Base-by-base conservation (phyloP, 2,797 vertebrate genomes). In the Uromys caudimaculatus region DNA sequence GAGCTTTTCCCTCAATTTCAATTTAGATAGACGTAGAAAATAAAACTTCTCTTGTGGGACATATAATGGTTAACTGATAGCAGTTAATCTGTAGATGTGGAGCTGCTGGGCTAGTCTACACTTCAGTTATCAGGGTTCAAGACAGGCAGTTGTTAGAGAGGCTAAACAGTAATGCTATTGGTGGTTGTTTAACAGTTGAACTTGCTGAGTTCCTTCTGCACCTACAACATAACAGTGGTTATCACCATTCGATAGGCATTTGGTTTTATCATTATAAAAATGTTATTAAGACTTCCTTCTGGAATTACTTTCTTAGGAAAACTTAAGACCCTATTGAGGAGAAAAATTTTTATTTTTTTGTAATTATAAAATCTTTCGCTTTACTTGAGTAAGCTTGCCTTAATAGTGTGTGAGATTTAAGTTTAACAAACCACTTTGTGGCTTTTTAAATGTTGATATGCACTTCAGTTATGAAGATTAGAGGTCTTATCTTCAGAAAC, bases 271-370 rank as follows among this genome's bases (percentile, higher is more conserved):
- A 64, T 64, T 89, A 90, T 89, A 89, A 90, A 94, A 81, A 91
- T 54, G 44, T 93, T 86, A 84, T 54, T 92, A 87, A 92, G 29
- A 21, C 47, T 90, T 96, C 50, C 32, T 94, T 90, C 79, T 95
- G 88, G 81, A 96, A 54, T 76, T 96, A 73, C 79, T 95, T 93
- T 92, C 81, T 93, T 93, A 94, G 85, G 60, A 95, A 96, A 91
- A 96, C 11, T 95, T 92, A 78, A n/a, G 56, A n/a, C 50, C 27
- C 50, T 41, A 64, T 75, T 67, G 91, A 38, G 23, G 12, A 89
- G 86, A 89, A 89, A 44, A 21, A 1, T 21, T 27, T 47, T 50
- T 23, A 44, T 21, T 10, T 19, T 69, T 89, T 76, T 89, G 29
- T 89, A 90, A 64, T 78, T 62, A 69, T 71, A 94, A 90, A 88